Evolutionary conservation across 2,888 invertebrate species (phyloP), one percentile per base, ranked within the genome.

Genomic region (Onchidella celtica): DNA sequence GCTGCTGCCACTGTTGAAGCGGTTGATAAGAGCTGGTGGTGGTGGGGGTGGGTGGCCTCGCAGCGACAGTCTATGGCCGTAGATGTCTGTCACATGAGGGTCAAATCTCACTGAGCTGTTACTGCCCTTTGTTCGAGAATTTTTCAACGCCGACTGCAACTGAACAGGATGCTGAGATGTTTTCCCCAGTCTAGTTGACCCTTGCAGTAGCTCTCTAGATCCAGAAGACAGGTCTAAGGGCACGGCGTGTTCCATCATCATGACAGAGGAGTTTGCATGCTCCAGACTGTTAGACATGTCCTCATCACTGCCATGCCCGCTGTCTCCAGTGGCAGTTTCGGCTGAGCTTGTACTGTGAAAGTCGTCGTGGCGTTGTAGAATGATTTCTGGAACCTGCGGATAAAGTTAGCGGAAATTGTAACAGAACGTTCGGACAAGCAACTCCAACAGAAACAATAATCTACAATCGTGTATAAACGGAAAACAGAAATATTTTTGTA

Each of bases 251-350:
- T 66, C 66, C 32, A 66, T 3, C 2, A 24, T 2, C 38, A 38
- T 27, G 2, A 32, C 9, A 17, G 27, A 73, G 47, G 74, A 40
- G 73, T 27, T 59, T 21, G 61, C 29, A n/a, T 77, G 73, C 24
- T 81, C 79, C 65, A 70, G 36, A 69, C 72, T 81, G 82, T 73
- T 79, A 73, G 84, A 74, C 40, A 79, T 24, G 32, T 85, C 85
- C 36, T 85, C 85, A 57, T 85, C 85, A 34, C 84, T 84, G 57
- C 85, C 85, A 75, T 85, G 84, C 1, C 85, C 85, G 70, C 85
- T 85, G 82, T 85, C 85, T 0, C 83, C 84, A 0, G 83, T 84
- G 21, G 65, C 79, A 3, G 34, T 57, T 55, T 57, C 72, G 0
- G 72, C n/a, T 21, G 85, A 85, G 47, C 83, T 82, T 32, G 83